Evolutionary conservation across 2,797 vertebrate species (phyloP).

Genomic region (Sarcoramphus papa): DNA sequence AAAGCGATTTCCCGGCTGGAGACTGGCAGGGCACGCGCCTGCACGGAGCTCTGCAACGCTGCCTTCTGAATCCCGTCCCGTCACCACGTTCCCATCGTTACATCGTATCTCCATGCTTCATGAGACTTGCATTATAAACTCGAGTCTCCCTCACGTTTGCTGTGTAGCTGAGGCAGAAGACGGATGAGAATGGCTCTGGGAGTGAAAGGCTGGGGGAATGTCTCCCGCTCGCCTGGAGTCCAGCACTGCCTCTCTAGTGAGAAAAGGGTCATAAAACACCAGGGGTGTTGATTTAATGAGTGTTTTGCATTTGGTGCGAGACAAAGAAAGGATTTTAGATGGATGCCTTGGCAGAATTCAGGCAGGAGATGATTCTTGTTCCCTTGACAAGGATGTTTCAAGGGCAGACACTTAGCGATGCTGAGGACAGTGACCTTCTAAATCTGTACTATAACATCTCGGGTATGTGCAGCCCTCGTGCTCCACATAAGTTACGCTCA

Average conservation of each 20-base stretch:
- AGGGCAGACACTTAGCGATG: neutral
- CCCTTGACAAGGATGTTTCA: neutral
- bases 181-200: neutral
- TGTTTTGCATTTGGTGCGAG: neutral
- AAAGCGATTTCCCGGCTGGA: neutral
- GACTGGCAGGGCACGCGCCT: neutral
- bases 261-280: neutral
- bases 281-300: neutral
- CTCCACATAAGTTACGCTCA: neutral
- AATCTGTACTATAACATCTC: neutral
- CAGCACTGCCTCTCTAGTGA: neutral
- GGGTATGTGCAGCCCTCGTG: neutral
- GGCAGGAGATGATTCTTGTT: neutral
- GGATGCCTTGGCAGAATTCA: neutral
- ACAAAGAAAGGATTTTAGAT: neutral
- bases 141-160: fast-evolving
- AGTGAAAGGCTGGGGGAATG: neutral
- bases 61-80: fast-evolving
- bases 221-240: neutral
- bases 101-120: neutral
- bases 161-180: neutral
- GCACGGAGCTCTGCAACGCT: neutral
- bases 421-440: neutral
- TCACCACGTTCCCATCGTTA: fast-evolving
- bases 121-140: neutral